Conservation (phyloP, 1,140 invertebrate species). For the Callitettix versicolor region DNA sequence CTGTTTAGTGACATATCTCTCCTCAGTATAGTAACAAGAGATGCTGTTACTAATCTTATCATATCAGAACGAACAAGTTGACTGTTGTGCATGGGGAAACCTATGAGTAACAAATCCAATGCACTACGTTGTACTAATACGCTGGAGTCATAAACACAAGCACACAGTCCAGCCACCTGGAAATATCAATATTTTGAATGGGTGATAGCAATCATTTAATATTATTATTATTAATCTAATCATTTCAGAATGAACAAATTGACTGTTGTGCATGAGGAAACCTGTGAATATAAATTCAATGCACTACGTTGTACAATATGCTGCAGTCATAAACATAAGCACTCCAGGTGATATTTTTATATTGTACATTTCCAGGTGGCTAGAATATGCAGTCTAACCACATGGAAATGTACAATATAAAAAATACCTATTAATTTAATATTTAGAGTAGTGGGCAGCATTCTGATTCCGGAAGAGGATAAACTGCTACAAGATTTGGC, state of each 20-base stretch:
- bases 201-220: too few relatives aligned
- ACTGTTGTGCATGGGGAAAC: constrained; percentile 77
- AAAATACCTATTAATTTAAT: too few relatives aligned
- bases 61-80: constrained; percentile 65
- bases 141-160: constrained; percentile 66
- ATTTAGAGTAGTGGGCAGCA: too few relatives aligned
- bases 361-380: too few relatives aligned
- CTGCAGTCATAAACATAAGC: constrained; percentile 67
- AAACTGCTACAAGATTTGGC: too few relatives aligned
- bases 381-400: too few relatives aligned
- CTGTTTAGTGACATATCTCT: constrained; percentile 88
- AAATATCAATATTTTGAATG: too few relatives aligned
- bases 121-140: constrained; percentile 80
- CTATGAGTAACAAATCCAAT: constrained; percentile 71
- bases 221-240: constrained; percentile 63
- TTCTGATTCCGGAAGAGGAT: too few relatives aligned
- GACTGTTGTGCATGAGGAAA: constrained; percentile 77
- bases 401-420: too few relatives aligned
- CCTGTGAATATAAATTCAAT: constrained; percentile 74
- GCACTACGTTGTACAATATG: constrained; percentile 80
- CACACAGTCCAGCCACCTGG: constrained; percentile 53
- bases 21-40: constrained; percentile 70
- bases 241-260: constrained; percentile 63
- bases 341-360: too few relatives aligned
- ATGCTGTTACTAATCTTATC: constrained; percentile 65